These are phyloP conservation scores for Pediacus dermestoides DNA, from an alignment of 2,888 invertebrate species.

Conservation along the genomic window DNA sequence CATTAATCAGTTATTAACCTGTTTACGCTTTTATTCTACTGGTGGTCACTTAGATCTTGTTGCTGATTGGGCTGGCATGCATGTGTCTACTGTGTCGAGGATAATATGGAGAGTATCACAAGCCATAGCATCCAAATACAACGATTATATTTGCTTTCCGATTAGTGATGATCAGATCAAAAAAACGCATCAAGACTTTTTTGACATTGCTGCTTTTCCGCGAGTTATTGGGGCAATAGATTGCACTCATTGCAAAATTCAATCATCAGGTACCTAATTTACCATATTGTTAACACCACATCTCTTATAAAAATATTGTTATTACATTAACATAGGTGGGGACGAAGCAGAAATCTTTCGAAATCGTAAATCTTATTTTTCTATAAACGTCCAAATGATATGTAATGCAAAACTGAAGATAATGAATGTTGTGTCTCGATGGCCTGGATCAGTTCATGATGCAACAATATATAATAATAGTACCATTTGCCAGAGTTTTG, in stretches of 20 bases:
- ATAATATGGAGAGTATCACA: constrained; percentile 14
- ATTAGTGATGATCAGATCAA: not conserved
- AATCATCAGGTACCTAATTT: constrained; percentile 11
- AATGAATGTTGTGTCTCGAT: constrained; percentile 10
- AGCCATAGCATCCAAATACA: not conserved
- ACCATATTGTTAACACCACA: not conserved
- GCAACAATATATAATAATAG: constrained; percentile 9
- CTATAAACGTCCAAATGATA: constrained; percentile 11
- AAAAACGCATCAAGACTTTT: constrained; percentile 6
- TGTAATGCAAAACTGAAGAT: constrained; percentile 5
- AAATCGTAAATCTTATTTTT: constrained; percentile 10
- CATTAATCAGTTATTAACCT: constrained; percentile 14
- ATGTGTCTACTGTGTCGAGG: constrained; percentile 15
- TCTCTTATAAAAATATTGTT: not conserved
- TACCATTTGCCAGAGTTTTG: constrained; percentile 7
- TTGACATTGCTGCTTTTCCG: constrained; percentile 12
- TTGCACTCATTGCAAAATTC: constrained; percentile 12
- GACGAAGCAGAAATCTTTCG: constrained; percentile 10
- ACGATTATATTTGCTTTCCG: not conserved
- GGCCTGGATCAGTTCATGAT: constrained; percentile 13
- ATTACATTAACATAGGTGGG: constrained; percentile 7
- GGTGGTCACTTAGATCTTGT: constrained; percentile 14
- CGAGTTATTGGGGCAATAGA: constrained; percentile 12
- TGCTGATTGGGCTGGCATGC: constrained; percentile 19
- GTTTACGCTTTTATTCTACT: constrained; percentile 18